These are phyloP conservation scores for Crax fasciolata DNA, from an alignment of 2,797 vertebrate genomes.

Conservation along the genomic window DNA sequence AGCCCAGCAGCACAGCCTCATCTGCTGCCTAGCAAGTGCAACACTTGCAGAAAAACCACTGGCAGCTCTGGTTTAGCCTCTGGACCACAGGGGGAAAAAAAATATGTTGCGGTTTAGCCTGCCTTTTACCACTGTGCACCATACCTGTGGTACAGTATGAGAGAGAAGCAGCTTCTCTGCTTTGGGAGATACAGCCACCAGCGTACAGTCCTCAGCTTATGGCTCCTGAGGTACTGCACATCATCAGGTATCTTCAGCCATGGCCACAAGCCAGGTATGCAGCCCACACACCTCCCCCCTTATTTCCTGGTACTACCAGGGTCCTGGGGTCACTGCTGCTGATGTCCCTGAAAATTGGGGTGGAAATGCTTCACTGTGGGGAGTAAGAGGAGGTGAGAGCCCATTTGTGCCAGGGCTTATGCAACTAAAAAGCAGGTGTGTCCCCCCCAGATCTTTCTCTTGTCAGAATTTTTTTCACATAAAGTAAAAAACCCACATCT, in stretches of 20 bases:
- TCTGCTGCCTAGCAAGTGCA: slow-evolving; percentile 3
- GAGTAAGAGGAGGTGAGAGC: not conserved
- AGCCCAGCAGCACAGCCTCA: not conserved
- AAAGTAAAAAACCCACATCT: not conserved
- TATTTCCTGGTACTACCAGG: not conserved
- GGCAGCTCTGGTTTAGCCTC: slow-evolving; percentile 26
- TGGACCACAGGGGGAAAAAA: not conserved
- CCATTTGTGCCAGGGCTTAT: not conserved
- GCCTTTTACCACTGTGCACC: not conserved
- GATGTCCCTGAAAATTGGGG: not conserved
- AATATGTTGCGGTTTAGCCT: not conserved
- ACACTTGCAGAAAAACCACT: slow-evolving; percentile 44
- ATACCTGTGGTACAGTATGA: not conserved
- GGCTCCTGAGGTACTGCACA: rapidly evolving
- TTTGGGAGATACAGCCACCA: rapidly evolving
- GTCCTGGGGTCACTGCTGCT: not conserved
- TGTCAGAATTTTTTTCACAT: not conserved
- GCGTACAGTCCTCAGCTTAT: not conserved
- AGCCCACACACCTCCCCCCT: not conserved
- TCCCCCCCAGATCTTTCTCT: not conserved
- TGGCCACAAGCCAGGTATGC: rapidly evolving
- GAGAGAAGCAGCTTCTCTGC: not conserved
- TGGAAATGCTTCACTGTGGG: not conserved
- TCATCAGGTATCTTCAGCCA: not conserved
- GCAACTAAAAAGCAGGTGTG: rapidly evolving